Conservation (phyloP, 2,113 vertebrate genomes). For the Sturnira hondurensis region DNA sequence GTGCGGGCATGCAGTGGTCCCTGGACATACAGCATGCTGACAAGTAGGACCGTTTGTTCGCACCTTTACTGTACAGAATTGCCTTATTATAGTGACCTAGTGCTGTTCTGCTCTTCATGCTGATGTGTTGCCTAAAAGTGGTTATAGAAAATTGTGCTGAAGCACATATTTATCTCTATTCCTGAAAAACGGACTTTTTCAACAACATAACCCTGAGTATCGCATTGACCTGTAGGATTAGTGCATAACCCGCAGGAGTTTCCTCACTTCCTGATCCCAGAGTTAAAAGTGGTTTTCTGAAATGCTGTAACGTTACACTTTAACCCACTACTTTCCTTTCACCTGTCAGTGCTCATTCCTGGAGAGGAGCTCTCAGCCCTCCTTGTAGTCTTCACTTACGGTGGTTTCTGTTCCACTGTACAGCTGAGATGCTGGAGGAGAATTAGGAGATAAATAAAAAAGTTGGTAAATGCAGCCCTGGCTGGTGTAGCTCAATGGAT, state of each 20-base stretch:
- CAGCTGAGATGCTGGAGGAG: constrained; percentile 40
- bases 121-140: not conserved
- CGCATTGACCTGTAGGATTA: not conserved
- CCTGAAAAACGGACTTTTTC: not conserved
- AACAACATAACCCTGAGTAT: not conserved
- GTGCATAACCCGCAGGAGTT: not conserved
- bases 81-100: constrained; percentile 86
- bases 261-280: not conserved
- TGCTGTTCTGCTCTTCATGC: constrained; percentile 56
- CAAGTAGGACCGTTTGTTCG: not conserved
- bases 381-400: not conserved
- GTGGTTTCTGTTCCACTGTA: not conserved
- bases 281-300: not conserved
- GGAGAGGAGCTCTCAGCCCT: not conserved
- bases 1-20: not conserved
- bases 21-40: not conserved
- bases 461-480: constrained; percentile 80
- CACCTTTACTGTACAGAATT: constrained; percentile 51
- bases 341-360: not conserved
- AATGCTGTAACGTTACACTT: not conserved
- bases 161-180: not conserved
- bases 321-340: not conserved
- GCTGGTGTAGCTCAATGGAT: too few relatives aligned
- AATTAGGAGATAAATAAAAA: not conserved
- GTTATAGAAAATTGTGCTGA: not conserved